Conservation (phyloP, 37 sponge, comb jelly and placozoan species). For the Bolinopsis microptera region DNA sequence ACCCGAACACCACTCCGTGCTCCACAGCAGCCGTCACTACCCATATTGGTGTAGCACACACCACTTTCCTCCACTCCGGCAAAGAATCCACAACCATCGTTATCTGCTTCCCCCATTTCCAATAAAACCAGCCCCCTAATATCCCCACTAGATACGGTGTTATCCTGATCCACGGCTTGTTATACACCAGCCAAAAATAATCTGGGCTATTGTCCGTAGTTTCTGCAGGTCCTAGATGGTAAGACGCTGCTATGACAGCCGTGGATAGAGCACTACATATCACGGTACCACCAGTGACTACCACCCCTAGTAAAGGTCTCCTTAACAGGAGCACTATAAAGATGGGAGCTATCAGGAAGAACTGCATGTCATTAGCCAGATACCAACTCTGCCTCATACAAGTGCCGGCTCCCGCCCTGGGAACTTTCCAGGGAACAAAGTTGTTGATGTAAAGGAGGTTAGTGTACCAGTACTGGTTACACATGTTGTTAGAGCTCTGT, state of each 20-base stretch:
- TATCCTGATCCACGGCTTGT: neutral
- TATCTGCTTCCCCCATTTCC: neutral
- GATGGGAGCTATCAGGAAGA: slow-evolving; percentile 5
- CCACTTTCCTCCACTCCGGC: neutral
- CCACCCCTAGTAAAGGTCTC: neutral
- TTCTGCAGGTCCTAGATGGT: neutral
- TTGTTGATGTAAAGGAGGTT: too few relatives aligned
- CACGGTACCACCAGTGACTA: neutral
- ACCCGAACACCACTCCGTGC: slow-evolving; percentile 25
- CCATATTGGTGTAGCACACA: too few relatives aligned
- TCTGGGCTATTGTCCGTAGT: neutral
- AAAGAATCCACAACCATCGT: neutral
- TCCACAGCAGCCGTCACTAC: neutral
- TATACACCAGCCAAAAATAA: neutral
- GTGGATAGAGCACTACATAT: neutral
- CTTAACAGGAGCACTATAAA: neutral
- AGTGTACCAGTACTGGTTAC: slow-evolving; percentile 5
- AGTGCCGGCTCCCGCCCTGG: neutral
- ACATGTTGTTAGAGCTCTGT: neutral
- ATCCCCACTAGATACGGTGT: too few relatives aligned
- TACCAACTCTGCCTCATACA: slow-evolving; percentile 17
- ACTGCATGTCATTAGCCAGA: too few relatives aligned
- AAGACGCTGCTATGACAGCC: neutral
- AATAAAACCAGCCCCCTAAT: too few relatives aligned
- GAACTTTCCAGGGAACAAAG: neutral